Evolutionary conservation across 2,797 vertebrate species (phyloP).

Genomic region (Oreortyx pictus): DNA sequence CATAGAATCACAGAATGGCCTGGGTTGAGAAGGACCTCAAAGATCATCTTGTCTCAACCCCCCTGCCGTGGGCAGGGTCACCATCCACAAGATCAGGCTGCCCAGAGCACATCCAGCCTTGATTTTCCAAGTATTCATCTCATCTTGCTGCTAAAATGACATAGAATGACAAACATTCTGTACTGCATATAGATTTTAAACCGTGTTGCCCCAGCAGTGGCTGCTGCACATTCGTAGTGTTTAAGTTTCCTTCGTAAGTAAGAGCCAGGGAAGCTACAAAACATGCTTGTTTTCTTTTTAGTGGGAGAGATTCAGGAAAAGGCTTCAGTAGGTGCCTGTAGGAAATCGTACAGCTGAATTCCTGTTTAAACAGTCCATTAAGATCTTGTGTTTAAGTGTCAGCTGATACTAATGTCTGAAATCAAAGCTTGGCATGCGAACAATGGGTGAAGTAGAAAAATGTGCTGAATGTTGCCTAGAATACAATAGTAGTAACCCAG

Average conservation of each 20-base stretch:
- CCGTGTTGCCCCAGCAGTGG: not conserved
- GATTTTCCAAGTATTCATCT: not conserved
- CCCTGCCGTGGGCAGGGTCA: too few species aligned
- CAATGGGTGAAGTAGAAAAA: not conserved
- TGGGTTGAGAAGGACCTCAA: too few species aligned
- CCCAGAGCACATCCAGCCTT: too few species aligned
- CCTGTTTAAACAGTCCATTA: not conserved
- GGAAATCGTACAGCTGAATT: not conserved
- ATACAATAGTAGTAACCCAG: not conserved
- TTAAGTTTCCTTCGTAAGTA: not conserved
- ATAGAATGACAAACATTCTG: not conserved
- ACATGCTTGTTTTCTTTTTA: not conserved
- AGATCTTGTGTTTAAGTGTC: not conserved
- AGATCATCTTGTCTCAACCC: too few species aligned
- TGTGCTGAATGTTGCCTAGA: not conserved
- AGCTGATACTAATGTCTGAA: not conserved
- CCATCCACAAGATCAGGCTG: too few species aligned
- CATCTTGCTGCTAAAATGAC: not conserved
- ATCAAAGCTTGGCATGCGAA: not conserved
- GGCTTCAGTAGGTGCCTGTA: not conserved
- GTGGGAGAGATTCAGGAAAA: not conserved
- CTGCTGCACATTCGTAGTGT: not conserved
- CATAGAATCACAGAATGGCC: too few species aligned
- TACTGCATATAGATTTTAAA: rapidly evolving
- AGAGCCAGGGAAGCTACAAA: not conserved